Percentiles rank a stretch among this genome's conserved stretches.
Conservation (phyloP, 2,113 vertebrate genomes). For the Cettia cetti region DNA sequence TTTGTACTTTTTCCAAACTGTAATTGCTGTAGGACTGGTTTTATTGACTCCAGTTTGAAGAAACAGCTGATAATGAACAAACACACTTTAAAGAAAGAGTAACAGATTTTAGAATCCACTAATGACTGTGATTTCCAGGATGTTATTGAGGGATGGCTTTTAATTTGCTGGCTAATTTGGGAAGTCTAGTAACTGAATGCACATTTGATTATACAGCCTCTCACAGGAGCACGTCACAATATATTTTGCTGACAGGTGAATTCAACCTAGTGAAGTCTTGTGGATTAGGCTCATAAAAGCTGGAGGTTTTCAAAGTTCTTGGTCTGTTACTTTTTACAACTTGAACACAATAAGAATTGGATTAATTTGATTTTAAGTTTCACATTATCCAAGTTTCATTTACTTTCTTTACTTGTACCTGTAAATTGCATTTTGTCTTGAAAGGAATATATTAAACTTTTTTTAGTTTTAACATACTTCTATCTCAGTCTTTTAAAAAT, state of each 20-base stretch:
- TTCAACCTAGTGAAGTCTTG: not conserved
- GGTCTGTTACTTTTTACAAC: not conserved
- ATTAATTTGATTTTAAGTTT: not conserved
- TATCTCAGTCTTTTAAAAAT: not conserved
- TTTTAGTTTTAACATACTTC: not conserved
- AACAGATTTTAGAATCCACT: not conserved
- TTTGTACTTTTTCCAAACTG: not conserved
- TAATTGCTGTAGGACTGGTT: slow-evolving; percentile 1
- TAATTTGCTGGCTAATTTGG: not conserved
- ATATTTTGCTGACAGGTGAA: not conserved
- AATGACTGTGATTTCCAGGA: not conserved
- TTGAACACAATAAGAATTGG: not conserved
- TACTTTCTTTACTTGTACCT: not conserved
- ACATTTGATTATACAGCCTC: not conserved
- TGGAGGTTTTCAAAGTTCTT: not conserved
- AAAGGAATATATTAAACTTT: not conserved
- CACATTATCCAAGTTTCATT: not conserved
- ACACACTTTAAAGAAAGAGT: not conserved
- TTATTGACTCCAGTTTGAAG: not conserved
- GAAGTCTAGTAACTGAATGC: not conserved
- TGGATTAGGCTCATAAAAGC: not conserved
- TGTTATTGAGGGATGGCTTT: not conserved
- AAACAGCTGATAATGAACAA: not conserved
- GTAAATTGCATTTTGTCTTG: not conserved
- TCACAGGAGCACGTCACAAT: not conserved